Evolutionary conservation across 2,797 vertebrate genomes (phyloP), one percentile per base, ranked within the genome.

Genomic region (Syndactyla subalaris): DNA sequence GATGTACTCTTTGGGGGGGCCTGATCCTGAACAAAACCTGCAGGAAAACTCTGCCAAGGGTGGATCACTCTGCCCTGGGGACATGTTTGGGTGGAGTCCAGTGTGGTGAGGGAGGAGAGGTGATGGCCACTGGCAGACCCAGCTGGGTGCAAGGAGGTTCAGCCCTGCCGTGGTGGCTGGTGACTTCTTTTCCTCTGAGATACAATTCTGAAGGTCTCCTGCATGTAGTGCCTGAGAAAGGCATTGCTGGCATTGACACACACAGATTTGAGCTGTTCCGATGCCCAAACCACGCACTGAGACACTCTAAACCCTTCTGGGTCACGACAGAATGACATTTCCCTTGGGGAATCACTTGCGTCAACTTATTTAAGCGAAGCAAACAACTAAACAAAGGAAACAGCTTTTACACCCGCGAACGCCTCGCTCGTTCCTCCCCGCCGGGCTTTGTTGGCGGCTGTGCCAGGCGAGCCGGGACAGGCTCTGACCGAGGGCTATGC

Each of bases 331-430:
- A 49, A 73, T 52, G 83, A 91, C 61, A 38, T 36, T 93, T 88
- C 49, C 70, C 61, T 49, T 38, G 41, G 61, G 76, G 43, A 79
- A 72, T 58, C 26, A 23, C 68, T 95, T 81, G 66, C 45, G 7
- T 77, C 83, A 83, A 67, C 41, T 83, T 71, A 3, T 36, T 68
- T 18, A 51, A 88, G 45, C 38, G 88, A 74, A 48, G 85, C 82
- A 74, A 95, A 83, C 66, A 86, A 52, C 67, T 52, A 67, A 61
- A 83, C 90, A 89, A 81, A 90, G 75, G 70, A n/a, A 68, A 59
- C 67, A 29, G 75, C 75, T 57, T 79, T 89, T 68, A 72, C 70
- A 38, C 41, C 85, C 87, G 74, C 30, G 6, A 84, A 73, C 1
- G 29, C 39, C 79, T 49, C 11, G 75, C 72, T 92, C 39, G 0